A percentile compares a stretch with the other conserved stretches of the same genome.
These are phyloP conservation scores for Trisateles emortualis DNA, from an alignment of 2,888 invertebrate species.

Conservation along the genomic window DNA sequence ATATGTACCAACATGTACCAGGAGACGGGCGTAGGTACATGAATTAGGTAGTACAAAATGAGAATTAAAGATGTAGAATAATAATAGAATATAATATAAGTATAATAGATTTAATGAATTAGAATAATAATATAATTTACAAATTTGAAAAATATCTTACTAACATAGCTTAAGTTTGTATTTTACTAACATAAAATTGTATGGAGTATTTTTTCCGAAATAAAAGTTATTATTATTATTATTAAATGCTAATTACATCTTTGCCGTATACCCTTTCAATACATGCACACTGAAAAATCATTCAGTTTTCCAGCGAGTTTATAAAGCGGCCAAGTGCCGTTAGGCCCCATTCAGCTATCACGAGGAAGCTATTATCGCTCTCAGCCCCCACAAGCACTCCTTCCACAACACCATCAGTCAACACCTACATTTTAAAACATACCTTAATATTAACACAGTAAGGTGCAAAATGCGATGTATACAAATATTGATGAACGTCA, in stretches of 20 bases:
- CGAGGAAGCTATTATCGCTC: conserved; percentile 69
- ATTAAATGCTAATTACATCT: conserved; percentile 24
- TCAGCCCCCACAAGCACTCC: conserved; percentile 41
- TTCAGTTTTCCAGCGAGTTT: conserved; percentile 53
- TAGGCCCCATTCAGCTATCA: conserved; percentile 66
- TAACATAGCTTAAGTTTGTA: too few relatives aligned
- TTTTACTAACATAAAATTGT: too few relatives aligned
- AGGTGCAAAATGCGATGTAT: conserved; percentile 41
- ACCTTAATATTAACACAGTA: conserved; percentile 44
- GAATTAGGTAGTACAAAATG: too few relatives aligned
- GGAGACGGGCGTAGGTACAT: too few relatives aligned
- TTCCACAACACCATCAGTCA: conserved; percentile 32
- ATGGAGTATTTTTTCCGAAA: too few relatives aligned
- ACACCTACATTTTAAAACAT: conserved; percentile 30
- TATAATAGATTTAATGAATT: too few relatives aligned
- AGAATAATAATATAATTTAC: too few relatives aligned
- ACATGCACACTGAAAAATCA: conserved; percentile 47
- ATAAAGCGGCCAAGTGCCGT: conserved; percentile 53
- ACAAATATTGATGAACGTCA: conserved; percentile 39
- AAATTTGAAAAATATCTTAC: too few relatives aligned
- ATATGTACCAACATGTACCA: too few relatives aligned
- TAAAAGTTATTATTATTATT: too few relatives aligned
- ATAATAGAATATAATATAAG: too few relatives aligned
- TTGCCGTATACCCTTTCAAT: conserved; percentile 23
- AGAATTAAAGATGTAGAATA: too few relatives aligned